Evolutionary conservation across 2,888 invertebrate species (phyloP).

Genomic region (Trypoxylon attenuatum): DNA sequence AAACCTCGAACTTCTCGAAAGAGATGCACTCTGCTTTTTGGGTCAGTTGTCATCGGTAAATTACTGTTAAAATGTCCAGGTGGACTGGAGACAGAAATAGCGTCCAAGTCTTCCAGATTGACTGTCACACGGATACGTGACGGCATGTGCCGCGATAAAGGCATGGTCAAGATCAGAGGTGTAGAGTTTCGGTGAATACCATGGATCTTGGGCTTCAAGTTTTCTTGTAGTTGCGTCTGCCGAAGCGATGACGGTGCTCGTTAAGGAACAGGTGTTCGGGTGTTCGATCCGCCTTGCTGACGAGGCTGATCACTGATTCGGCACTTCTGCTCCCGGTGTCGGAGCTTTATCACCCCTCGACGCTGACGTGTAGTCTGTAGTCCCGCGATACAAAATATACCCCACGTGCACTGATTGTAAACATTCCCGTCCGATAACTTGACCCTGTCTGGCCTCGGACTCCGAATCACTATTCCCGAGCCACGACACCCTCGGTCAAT

Average conservation of each 20-base stretch:
- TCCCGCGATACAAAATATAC: slow-evolving; percentile 45
- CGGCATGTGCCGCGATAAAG: neutral
- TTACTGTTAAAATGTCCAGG: too few relatives aligned
- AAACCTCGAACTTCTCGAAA: too few relatives aligned
- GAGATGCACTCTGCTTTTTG: too few relatives aligned
- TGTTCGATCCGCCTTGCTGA: slow-evolving; percentile 46
- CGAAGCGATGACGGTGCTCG: slow-evolving; percentile 17
- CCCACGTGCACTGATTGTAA: slow-evolving; percentile 53
- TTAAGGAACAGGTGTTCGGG: slow-evolving; percentile 50
- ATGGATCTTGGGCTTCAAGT: neutral
- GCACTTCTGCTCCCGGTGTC: slow-evolving; percentile 34
- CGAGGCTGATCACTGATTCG: slow-evolving; percentile 50
- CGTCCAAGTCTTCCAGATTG: too few relatives aligned
- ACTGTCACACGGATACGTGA: too few relatives aligned
- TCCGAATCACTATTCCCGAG: slow-evolving; percentile 22
- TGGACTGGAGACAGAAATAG: too few relatives aligned
- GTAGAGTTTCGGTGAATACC: neutral
- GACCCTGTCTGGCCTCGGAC: slow-evolving; percentile 20
- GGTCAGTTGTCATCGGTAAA: too few relatives aligned
- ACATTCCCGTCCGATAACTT: slow-evolving; percentile 49
- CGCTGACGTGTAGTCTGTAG: slow-evolving; percentile 59
- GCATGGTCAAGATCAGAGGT: neutral
- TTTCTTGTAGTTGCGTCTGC: slow-evolving; percentile 21
- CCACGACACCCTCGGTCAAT: too few relatives aligned
- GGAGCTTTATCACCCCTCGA: slow-evolving; percentile 40